phyloP scores from a whole-genome alignment of 2,888 invertebrate genomes.

The Dioctria rufipes region DNA sequence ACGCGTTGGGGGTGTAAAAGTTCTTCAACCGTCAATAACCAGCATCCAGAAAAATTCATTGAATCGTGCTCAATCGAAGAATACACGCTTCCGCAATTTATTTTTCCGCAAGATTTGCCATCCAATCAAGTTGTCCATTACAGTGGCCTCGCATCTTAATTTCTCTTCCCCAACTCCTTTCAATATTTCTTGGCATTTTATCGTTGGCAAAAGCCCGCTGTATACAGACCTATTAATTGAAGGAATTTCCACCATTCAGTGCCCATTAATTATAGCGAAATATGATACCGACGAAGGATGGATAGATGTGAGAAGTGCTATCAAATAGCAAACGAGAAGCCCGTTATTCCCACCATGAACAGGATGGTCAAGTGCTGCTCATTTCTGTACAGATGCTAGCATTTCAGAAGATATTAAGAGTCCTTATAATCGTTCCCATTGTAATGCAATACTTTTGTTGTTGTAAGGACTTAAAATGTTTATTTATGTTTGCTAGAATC shows the following conservation, averaged over 20 bases:
- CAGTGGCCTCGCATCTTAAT: constrained; percentile 61
- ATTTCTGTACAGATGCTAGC: background rate
- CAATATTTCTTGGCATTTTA: constrained; percentile 33
- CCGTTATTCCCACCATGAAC: background rate
- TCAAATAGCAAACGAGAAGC: background rate
- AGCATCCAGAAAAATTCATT: constrained; percentile 42
- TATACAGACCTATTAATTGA: constrained; percentile 25
- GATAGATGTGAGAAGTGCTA: constrained; percentile 19
- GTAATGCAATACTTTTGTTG: too few species aligned
- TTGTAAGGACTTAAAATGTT: too few species aligned
- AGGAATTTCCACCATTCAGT: constrained; percentile 37
- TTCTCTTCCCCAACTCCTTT: constrained; percentile 52
- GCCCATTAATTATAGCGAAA: constrained; percentile 42
- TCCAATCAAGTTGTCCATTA: constrained; percentile 63
- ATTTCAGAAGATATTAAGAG: background rate
- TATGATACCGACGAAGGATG: constrained; percentile 38
- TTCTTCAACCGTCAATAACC: background rate
- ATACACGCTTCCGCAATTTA: constrained; percentile 62
- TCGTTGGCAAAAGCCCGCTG: constrained; percentile 38
- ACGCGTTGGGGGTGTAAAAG: constrained; percentile 37
- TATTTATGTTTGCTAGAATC: too few species aligned
- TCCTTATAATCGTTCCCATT: background rate
- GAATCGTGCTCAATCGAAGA: constrained; percentile 56
- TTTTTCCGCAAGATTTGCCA: constrained; percentile 63
- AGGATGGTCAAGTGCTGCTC: background rate